Conservation (phyloP, 2,113 vertebrate species). For the Psilopogon haemacephalus region DNA sequence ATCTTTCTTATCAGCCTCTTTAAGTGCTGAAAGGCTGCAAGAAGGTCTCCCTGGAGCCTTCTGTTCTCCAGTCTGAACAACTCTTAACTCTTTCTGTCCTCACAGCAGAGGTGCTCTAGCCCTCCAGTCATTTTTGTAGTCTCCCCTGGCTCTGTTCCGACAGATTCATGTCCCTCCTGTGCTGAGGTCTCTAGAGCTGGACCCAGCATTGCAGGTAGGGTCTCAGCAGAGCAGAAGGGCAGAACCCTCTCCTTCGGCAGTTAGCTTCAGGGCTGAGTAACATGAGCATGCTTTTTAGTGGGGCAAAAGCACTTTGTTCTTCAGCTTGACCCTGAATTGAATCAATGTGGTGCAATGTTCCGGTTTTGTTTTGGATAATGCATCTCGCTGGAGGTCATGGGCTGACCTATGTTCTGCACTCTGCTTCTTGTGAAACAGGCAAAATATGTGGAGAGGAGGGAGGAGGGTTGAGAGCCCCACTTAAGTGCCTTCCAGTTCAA, state of each 20-base stretch:
- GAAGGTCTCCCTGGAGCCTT: too few relatives aligned
- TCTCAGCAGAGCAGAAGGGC: too few relatives aligned
- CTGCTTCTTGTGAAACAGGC: not conserved
- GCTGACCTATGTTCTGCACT: not conserved
- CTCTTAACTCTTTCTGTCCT: too few relatives aligned
- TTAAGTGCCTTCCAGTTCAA: not conserved
- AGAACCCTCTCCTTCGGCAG: not conserved
- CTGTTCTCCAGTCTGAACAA: too few relatives aligned
- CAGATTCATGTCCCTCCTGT: too few relatives aligned
- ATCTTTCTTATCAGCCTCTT: too few relatives aligned
- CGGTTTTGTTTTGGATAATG: not conserved
- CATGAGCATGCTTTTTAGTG: accelerated
- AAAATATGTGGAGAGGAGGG: not conserved
- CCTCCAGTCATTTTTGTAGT: too few relatives aligned
- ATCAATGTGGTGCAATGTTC: not conserved
- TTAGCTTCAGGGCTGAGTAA: not conserved
- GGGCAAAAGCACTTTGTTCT: not conserved
- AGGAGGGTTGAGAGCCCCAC: not conserved
- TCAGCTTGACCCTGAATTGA: not conserved
- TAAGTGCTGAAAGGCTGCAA: too few relatives aligned
- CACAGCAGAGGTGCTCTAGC: too few relatives aligned
- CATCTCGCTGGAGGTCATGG: not conserved
- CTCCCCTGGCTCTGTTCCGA: too few relatives aligned
- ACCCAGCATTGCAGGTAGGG: too few relatives aligned
- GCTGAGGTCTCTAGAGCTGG: too few relatives aligned